Evolutionary conservation across 2,113 vertebrate species (phyloP).

Genomic region (Diphyllodes magnificus): DNA sequence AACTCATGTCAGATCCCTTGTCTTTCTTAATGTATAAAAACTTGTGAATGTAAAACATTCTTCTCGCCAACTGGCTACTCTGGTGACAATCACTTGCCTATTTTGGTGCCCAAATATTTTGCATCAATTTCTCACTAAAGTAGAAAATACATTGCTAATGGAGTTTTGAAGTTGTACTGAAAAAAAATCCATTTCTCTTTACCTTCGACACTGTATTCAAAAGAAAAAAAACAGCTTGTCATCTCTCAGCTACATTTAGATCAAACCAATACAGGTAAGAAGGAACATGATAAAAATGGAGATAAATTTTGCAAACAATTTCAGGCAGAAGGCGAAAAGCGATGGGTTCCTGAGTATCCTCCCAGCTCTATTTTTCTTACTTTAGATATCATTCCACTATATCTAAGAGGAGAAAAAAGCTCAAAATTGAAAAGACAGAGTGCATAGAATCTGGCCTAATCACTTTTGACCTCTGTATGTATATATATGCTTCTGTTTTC

Average conservation of each 20-base stretch:
- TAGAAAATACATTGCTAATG: neutral
- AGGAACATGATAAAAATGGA: neutral
- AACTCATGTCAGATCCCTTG: fast-evolving
- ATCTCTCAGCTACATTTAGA: neutral
- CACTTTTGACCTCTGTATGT: neutral
- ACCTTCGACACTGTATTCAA: neutral
- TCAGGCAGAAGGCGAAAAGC: neutral
- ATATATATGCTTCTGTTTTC: neutral
- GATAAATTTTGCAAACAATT: neutral
- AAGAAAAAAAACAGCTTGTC: neutral
- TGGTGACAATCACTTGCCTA: neutral
- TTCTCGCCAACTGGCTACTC: neutral
- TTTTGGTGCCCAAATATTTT: neutral
- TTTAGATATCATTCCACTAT: neutral
- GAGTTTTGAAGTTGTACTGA: neutral
- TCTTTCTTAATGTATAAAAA: neutral
- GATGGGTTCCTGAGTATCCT: neutral
- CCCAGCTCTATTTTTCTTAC: neutral
- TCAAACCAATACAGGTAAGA: neutral
- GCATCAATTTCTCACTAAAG: neutral
- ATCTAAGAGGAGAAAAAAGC: neutral
- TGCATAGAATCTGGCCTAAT: neutral
- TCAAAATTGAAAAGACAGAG: neutral
- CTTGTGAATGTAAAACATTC: neutral
- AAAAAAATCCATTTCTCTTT: neutral